Base-by-base conservation (phyloP, 2,797 vertebrate species). In the Sus cebifrons region DNA sequence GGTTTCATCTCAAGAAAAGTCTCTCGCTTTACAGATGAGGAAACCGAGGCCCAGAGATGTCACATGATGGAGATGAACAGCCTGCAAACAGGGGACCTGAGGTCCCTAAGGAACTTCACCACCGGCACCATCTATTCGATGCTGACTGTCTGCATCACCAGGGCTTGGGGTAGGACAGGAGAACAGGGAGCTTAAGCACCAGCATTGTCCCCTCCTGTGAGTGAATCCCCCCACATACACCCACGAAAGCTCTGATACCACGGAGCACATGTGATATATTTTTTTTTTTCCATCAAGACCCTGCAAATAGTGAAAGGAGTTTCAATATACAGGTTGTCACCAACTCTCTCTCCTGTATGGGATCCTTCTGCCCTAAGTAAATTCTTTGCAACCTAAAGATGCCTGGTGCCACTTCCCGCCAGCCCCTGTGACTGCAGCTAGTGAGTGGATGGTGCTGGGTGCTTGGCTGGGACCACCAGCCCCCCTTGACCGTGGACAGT, bases 231-330 rank as follows among this genome's bases (percentile, higher is more conserved):
- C 29, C 54, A 82, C 3, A 17, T 21, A 56, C 58, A 71, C 2
- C 27, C 4, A 27, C 0, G 3, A 13, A 83, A 88, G 65, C 12
- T 54, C 60, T 83, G 71, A 91, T 32, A 89, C 56, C 49, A 18
- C 3, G 21, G 36, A 14, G 6, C 14, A 56, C 2, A 21, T 73
- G 68, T 64, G 27, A 65, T 16, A 40, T 36, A 36, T 36, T 3
- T 36, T 23, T 67, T 68, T 56, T 56, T 44, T 17, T 27, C 25
- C 21, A 16, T 23, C 71, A 29, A 95, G n/a, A 68, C 9, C 14
- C 73, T 71, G 21, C 6, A 67, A 15, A 79, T 89, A 56, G 16
- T 32, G 60, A 71, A 94, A 32, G 79, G 52, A 77, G 73, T 73
- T 84, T 92, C 67, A 93, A 65, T 6, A 17, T 62, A 11, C 18